These are phyloP conservation scores for Cotesia congregata DNA, from an alignment of 2,888 invertebrate genomes.

Conservation along the genomic window DNA sequence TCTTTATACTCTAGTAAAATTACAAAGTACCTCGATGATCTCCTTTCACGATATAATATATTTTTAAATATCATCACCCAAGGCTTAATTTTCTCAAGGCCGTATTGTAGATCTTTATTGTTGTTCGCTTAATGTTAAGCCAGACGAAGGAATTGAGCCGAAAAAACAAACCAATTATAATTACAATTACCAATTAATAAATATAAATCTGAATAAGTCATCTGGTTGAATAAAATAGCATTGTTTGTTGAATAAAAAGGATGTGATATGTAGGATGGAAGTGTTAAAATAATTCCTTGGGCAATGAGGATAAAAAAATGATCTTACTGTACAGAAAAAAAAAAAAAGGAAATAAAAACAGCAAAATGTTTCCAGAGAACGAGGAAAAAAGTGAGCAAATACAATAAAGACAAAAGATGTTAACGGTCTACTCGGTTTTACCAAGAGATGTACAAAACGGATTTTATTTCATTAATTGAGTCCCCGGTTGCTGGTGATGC, in stretches of 20 bases:
- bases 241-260: not conserved
- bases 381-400: slow-evolving; percentile 27
- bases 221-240: not conserved
- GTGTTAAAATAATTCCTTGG: not conserved
- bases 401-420: slow-evolving; percentile 10
- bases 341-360: not conserved
- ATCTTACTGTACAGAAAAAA: not conserved
- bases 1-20: not conserved
- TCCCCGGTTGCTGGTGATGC: not conserved
- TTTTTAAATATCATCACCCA: not conserved
- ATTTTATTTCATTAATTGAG: slow-evolving; percentile 11
- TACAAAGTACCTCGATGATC: not conserved
- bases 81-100: slow-evolving; percentile 2
- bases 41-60: slow-evolving; percentile 8
- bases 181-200: not conserved
- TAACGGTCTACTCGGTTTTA: not conserved
- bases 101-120: not conserved
- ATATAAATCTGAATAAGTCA: too few species aligned
- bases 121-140: not conserved
- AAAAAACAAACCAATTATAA: not conserved
- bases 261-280: not conserved
- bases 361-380: not conserved
- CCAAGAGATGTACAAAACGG: not conserved
- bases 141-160: too few species aligned
- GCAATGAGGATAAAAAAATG: not conserved